Percentiles rank a stretch among this genome's conserved stretches.
These are phyloP conservation scores for Orientallactaga bullata DNA, from an alignment of 2,113 vertebrate species.

Conservation along the genomic window DNA sequence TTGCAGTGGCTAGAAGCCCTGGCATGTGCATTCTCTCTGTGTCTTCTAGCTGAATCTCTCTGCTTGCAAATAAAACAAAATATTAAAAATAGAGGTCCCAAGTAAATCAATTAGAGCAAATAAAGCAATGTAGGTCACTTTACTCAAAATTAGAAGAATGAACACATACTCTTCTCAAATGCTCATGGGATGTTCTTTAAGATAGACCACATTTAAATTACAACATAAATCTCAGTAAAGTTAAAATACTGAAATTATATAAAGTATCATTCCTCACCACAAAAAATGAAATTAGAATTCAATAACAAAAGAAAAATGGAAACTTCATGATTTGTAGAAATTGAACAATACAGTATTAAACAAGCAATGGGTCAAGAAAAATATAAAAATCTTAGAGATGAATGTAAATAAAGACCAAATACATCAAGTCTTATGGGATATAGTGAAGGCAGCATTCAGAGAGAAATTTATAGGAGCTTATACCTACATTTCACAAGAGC, in stretches of 20 bases:
- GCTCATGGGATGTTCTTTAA: not conserved
- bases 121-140: not conserved
- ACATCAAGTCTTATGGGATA: not conserved
- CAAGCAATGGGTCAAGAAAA: not conserved
- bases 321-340: not conserved
- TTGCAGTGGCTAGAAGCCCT: too few species aligned
- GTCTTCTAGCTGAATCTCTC: too few species aligned
- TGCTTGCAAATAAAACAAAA: too few species aligned
- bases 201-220: not conserved
- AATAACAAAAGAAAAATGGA: not conserved
- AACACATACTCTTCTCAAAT: not conserved
- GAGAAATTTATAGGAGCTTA: not conserved
- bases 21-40: too few species aligned
- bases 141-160: not conserved
- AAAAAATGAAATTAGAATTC: not conserved
- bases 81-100: too few species aligned
- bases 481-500: not conserved
- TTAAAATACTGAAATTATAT: not conserved
- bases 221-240: not conserved
- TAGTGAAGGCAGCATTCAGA: not conserved
- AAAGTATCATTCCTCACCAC: not conserved
- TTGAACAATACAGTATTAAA: slow-evolving; percentile 36
- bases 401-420: not conserved
- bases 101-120: not conserved
- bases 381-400: not conserved